Percentiles rank a stretch among this genome's conserved stretches.
These are phyloP conservation scores for Drosophila rellima DNA, from an alignment of 2,888 invertebrate species.

Conservation along the genomic window DNA sequence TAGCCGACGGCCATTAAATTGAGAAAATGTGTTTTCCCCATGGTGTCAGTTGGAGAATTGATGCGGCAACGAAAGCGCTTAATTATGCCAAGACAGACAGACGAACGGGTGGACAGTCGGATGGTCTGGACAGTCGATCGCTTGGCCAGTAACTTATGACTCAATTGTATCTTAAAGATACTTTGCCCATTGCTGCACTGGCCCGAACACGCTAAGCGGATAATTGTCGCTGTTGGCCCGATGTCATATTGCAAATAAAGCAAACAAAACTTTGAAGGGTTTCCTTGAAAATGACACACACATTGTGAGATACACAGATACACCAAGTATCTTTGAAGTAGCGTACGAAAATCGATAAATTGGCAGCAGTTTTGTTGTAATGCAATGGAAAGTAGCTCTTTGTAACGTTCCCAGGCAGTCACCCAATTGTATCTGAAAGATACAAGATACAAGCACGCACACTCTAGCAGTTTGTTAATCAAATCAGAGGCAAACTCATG, in stretches of 20 bases:
- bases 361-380: conserved; percentile 32
- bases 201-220: conserved; percentile 75
- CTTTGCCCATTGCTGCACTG: conserved; percentile 72
- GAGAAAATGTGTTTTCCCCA: conserved; percentile 47
- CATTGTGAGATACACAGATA: conserved; percentile 36
- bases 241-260: conserved; percentile 65
- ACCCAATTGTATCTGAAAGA: conserved; percentile 25
- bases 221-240: conserved; percentile 64
- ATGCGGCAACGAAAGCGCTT: conserved; percentile 43
- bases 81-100: conserved; percentile 50
- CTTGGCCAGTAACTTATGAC: conserved; percentile 46
- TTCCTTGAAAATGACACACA: conserved; percentile 70
- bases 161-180: conserved; percentile 73
- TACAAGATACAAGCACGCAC: conserved; percentile 22
- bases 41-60: conserved; percentile 38
- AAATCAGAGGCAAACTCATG: conserved; percentile 56
- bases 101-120: background rate
- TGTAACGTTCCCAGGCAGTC: conserved; percentile 28
- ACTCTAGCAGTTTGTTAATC: conserved; percentile 56
- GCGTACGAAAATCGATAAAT: conserved; percentile 64
- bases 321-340: conserved; percentile 44
- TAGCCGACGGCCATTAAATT: conserved; percentile 65
- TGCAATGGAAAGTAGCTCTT: conserved; percentile 38
- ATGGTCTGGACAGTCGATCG: conserved; percentile 6
- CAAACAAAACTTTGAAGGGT: conserved; percentile 82